These are phyloP conservation scores for Trichomalopsis sarcophagae DNA, from an alignment of 1,140 invertebrate species.

Conservation along the genomic window DNA sequence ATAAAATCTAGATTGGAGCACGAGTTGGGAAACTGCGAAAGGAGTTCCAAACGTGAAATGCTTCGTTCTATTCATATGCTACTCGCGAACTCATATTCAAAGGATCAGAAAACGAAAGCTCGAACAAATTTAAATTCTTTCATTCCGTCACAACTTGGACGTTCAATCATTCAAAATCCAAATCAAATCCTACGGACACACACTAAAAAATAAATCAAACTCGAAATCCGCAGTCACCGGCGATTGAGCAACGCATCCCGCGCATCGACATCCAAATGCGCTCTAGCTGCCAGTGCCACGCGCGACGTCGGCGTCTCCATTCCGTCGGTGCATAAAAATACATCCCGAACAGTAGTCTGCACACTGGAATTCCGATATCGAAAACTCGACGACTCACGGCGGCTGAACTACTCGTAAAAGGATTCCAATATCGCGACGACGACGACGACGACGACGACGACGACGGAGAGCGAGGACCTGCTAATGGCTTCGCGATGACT, in stretches of 20 bases:
- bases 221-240: conserved; percentile 19
- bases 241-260: conserved; percentile 18
- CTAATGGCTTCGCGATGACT: conserved; percentile 46
- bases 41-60: neutral
- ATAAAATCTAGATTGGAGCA: neutral
- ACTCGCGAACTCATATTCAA: neutral
- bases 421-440: conserved; percentile 50
- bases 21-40: too few relatives aligned
- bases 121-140: too few relatives aligned
- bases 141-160: too few relatives aligned
- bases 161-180: too few relatives aligned
- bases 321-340: conserved; percentile 9
- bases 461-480: conserved; percentile 23
- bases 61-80: neutral
- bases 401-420: conserved; percentile 47
- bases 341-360: neutral
- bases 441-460: neutral
- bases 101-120: too few relatives aligned
- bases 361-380: conserved; percentile 32
- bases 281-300: conserved; percentile 35
- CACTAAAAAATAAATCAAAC: too few relatives aligned
- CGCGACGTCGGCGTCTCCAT: neutral
- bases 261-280: conserved; percentile 36
- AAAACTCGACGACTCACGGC: conserved; percentile 2
- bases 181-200: too few relatives aligned